phyloP scores from a whole-genome alignment of 2,888 invertebrate species.

The Phyto melanocephala region DNA sequence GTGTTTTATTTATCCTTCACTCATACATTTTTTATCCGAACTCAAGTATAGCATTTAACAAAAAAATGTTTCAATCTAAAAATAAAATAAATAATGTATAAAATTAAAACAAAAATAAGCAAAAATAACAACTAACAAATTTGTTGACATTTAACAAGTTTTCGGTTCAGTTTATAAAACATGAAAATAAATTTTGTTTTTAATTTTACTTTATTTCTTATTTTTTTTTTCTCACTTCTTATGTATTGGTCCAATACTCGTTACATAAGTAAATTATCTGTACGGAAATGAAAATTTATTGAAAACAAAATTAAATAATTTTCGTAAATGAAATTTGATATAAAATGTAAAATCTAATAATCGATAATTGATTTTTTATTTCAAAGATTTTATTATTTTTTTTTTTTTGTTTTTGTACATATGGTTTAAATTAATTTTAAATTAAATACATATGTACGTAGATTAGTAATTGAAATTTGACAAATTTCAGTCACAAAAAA shows the following conservation, averaged over 20 bases:
- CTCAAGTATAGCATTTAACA: constrained; percentile 42
- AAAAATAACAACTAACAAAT: constrained; percentile 33
- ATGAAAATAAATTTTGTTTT: constrained; percentile 36
- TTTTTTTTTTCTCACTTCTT: neutral
- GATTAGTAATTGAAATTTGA: too few species aligned
- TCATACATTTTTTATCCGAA: constrained; percentile 46
- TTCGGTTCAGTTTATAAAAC: constrained; percentile 43
- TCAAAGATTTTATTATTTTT: too few species aligned
- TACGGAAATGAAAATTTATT: constrained; percentile 28
- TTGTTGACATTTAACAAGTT: constrained; percentile 56
- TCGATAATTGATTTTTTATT: neutral
- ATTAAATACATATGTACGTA: too few species aligned
- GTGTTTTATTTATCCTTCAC: neutral
- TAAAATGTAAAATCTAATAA: constrained; percentile 18
- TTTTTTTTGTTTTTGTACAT: too few species aligned
- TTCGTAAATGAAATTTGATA: neutral
- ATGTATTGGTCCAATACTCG: neutral
- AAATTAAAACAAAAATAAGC: constrained; percentile 10
- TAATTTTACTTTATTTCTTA: neutral
- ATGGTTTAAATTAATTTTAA: too few species aligned
- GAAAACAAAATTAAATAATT: neutral
- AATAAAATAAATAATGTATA: constrained; percentile 7
- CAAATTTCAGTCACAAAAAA: too few species aligned
- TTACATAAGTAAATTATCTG: constrained; percentile 38
- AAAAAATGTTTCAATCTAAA: constrained; percentile 32